These are phyloP conservation scores for Drosophila nannoptera DNA, from an alignment of 1,140 invertebrate species.

Conservation along the genomic window DNA sequence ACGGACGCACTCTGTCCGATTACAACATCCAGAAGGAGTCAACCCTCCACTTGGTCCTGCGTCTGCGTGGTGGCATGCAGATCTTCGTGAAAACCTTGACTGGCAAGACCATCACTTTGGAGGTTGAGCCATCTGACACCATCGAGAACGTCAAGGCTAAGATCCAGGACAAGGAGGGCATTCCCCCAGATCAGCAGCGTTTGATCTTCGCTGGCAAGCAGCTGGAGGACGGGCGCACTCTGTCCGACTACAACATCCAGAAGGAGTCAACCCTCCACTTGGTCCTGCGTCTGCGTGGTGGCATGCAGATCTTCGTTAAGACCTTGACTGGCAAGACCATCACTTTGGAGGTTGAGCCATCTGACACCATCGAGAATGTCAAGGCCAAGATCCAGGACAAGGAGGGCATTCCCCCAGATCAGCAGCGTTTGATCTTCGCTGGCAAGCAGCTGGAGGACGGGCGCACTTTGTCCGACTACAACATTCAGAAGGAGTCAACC, in stretches of 20 bases:
- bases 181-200: constrained; percentile 85
- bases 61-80: constrained; percentile 90
- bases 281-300: constrained; percentile 88
- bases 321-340: constrained; percentile 91
- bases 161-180: constrained; percentile 87
- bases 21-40: constrained; percentile 94
- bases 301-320: constrained; percentile 90
- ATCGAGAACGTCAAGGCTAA: constrained; percentile 90
- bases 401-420: constrained; percentile 86
- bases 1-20: constrained; percentile 87
- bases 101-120: constrained; percentile 87
- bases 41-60: constrained; percentile 91
- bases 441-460: constrained; percentile 86
- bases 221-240: constrained; percentile 84
- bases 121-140: constrained; percentile 87
- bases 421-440: constrained; percentile 85
- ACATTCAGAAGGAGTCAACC: constrained; percentile 94
- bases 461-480: constrained; percentile 87
- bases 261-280: constrained; percentile 95
- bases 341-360: constrained; percentile 88
- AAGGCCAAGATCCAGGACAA: constrained; percentile 89
- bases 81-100: constrained; percentile 88
- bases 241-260: constrained; percentile 89
- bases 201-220: constrained; percentile 87
- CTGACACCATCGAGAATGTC: constrained; percentile 91